Base-by-base conservation (phyloP, 2,888 invertebrate species). In the Nemotelus pantherinus region DNA sequence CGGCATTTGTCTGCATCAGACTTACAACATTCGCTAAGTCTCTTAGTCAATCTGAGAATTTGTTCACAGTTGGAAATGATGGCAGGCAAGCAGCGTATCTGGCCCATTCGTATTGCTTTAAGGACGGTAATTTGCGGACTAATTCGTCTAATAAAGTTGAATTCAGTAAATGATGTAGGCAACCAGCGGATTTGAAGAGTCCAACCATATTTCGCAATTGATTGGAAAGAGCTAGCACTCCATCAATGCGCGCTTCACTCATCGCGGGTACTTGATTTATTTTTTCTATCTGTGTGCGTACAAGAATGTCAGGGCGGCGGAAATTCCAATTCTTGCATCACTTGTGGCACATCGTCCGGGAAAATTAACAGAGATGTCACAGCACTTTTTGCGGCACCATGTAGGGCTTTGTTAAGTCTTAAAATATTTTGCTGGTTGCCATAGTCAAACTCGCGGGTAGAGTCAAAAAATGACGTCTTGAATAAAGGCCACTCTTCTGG, bases 401-500 rank as follows among this genome's bases (percentile, higher is more conserved):
- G 79, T 2, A 81, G 58, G 5, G 78, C 76, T 76, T 79, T 80
- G 55, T 80, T 81, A 5, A 81, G 74, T 6, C 80, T 77, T 7
- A 79, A 50, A 43, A 80, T 65, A 78, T 81, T 81, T 60, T 81
- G 80, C 3, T 79, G 63, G 45, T 80, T 76, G 2, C 79, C 58
- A 76, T 81, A 81, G 10, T 68, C 47, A 63, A 79, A 80, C 50
- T 75, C 77, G 6, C 3, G 43, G 25, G 80, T 79, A 3, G 80
- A 80, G 72, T 81, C 80, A 10, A 47, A 80, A 74, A 60, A 82
- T 2, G 79, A 60, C 0, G 79, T 80, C 2, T 76, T 67, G 25
- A 82, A 82, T 78, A 81, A 80, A 3, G 82, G 81, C 82, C 81
- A 82, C 67, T 82, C 79, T 71, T 81, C 81, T 9, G 81, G 80